phyloP scores from a whole-genome alignment of 1,140 invertebrate species.

The Drosophila lowei region DNA sequence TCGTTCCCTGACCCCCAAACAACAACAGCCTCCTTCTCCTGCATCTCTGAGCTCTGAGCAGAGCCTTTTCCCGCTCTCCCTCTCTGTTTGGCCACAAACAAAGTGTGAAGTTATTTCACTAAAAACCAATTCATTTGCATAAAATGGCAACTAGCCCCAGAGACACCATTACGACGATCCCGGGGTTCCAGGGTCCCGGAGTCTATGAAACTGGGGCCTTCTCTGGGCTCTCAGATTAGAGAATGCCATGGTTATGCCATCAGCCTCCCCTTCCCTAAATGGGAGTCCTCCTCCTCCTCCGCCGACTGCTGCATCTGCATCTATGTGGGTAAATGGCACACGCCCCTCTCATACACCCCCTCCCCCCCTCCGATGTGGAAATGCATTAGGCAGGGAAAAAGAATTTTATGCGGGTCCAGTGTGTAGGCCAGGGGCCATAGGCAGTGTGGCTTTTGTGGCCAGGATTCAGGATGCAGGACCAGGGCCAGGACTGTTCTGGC shows the following conservation, averaged over 20 bases:
- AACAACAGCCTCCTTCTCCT: slow-evolving; percentile 2
- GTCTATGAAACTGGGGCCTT: slow-evolving; percentile 18
- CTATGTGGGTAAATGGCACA: slow-evolving; percentile 72
- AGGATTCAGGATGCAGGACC: slow-evolving; percentile 21
- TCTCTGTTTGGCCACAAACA: slow-evolving; percentile 28
- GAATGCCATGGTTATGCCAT: slow-evolving; percentile 59
- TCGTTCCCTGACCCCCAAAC: not conserved
- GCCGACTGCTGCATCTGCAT: not conserved
- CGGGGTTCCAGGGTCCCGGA: too few species aligned
- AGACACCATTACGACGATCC: not conserved
- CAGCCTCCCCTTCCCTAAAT: slow-evolving; percentile 7
- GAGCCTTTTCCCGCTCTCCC: not conserved
- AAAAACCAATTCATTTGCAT: slow-evolving; percentile 82
- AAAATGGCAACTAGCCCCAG: slow-evolving; percentile 63
- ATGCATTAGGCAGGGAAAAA: slow-evolving; percentile 64
- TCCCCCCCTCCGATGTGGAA: slow-evolving; percentile 51
- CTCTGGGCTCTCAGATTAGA: slow-evolving; percentile 50
- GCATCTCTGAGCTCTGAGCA: not conserved
- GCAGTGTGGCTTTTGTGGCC: slow-evolving; percentile 71
- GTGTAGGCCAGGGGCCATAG: slow-evolving; percentile 53
- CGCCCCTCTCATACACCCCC: slow-evolving; percentile 12
- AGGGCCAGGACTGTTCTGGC: slow-evolving; percentile 5
- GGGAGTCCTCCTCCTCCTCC: too few species aligned
- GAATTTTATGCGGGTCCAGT: slow-evolving; percentile 65
- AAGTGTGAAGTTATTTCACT: slow-evolving; percentile 74